Evolutionary conservation across 2,113 vertebrate genomes (phyloP), one percentile per base, ranked within the genome.

Genomic region (Oncorhynchus nerka): DNA sequence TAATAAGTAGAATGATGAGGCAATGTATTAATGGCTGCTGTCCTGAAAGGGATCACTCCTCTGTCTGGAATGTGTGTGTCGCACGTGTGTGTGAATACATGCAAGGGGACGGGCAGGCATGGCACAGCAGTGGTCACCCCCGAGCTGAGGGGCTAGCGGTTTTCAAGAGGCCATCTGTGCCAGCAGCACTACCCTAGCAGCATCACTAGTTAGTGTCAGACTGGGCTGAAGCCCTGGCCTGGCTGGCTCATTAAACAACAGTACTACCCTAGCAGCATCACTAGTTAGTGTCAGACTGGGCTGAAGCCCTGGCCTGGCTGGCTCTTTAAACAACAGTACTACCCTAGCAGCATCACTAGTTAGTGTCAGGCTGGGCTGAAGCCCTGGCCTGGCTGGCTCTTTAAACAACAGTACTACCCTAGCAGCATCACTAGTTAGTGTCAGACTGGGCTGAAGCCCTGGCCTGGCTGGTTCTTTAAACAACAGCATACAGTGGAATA

Each of bases 71-170:
- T 32, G 65, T 30, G 28, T 13, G 5, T 70, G 65, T 30, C 24
- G 62, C 57, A 73, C 71, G 76, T 77, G 34, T 45, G 24, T 66
- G 72, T 15, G 22, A 39, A 13, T 82, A 68, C 73, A 39, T 68
- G 15, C 48, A n/a, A 7, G n/a, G 70, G 71, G 45, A 75, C 1
- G 68, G 32, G 49, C 78, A 70, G 39, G 39, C 9, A 45, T 45
- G 39, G 67, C 79, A 78, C 79, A 83, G 79, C 74, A 81, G 74
- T 81, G 86, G 83, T 83, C 78, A 85, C 85, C 85, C 75, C 64
- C 16, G 57, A 81, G 80, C 39, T 45, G 39, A 45, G 77, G 81
- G 71, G 65, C 71, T 82, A 64, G 61, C 61, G 5, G 32, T 71
- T 81, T 76, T 67, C 81, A 7, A 70, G n/a, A 68, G 26, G 62